A percentile compares a stretch with the other conserved stretches of the same genome.
phyloP scores from a whole-genome alignment of 2,888 invertebrate genomes.

The Polymixis lichenea region DNA sequence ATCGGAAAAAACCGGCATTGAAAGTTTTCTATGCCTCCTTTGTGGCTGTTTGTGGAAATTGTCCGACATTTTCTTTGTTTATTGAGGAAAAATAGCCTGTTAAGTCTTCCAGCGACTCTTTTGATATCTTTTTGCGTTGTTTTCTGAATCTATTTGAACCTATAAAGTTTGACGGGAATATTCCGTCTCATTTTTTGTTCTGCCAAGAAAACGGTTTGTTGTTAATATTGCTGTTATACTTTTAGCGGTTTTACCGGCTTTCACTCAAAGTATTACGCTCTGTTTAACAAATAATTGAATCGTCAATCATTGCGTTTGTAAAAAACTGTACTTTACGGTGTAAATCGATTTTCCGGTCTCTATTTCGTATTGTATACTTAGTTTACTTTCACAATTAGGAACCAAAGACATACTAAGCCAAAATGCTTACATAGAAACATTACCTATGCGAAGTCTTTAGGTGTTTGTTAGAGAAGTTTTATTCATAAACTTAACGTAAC shows the following conservation, averaged over 20 bases:
- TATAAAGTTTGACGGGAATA: slow-evolving; percentile 44
- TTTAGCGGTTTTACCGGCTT: slow-evolving; percentile 38
- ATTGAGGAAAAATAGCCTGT: slow-evolving; percentile 69
- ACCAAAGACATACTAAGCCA: not conserved
- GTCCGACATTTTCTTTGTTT: slow-evolving; percentile 76
- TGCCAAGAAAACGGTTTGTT: slow-evolving; percentile 23
- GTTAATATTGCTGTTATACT: slow-evolving; percentile 35
- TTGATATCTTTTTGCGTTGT: slow-evolving; percentile 49
- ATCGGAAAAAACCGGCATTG: slow-evolving; percentile 78
- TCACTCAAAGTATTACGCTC: slow-evolving; percentile 37
- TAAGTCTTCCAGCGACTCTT: slow-evolving; percentile 55
- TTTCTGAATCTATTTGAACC: slow-evolving; percentile 53
- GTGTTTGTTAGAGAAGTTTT: slow-evolving; percentile 17
- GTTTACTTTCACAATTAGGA: not conserved
- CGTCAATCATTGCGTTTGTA: slow-evolving; percentile 21
- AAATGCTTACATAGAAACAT: not conserved
- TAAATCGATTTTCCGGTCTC: slow-evolving; percentile 33
- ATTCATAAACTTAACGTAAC: slow-evolving; percentile 14
- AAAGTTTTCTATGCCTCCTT: slow-evolving; percentile 80
- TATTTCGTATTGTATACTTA: not conserved
- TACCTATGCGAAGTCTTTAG: slow-evolving; percentile 12
- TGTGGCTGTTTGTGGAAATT: slow-evolving; percentile 80
- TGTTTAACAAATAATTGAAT: slow-evolving; percentile 41
- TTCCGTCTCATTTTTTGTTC: slow-evolving; percentile 37
- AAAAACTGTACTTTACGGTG: slow-evolving; percentile 22